These are phyloP conservation scores for Bombus confusus DNA, from an alignment of 1,140 invertebrate species.

Conservation along the genomic window DNA sequence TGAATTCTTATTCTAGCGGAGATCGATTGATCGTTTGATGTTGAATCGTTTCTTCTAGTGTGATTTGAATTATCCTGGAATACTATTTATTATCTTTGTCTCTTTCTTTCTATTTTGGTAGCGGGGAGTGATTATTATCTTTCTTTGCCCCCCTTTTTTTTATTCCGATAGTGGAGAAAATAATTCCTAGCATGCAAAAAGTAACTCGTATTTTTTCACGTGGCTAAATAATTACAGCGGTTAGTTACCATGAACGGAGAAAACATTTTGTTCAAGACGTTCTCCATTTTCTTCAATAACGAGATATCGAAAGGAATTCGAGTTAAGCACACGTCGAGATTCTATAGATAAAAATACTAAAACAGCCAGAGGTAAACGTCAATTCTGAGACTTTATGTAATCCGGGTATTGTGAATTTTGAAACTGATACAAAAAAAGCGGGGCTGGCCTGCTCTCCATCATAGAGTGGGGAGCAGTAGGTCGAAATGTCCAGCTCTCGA, in stretches of 20 bases:
- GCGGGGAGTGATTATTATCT: background rate
- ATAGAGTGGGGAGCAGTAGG: constrained; percentile 71
- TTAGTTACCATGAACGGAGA: background rate
- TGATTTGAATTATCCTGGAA: background rate
- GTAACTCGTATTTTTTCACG: background rate
- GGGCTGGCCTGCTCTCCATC: constrained; percentile 46
- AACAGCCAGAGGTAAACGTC: background rate
- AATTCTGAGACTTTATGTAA: constrained; percentile 38
- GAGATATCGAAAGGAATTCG: background rate
- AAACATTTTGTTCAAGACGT: background rate
- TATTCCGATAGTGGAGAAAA: background rate
- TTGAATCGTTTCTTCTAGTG: background rate
- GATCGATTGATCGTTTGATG: background rate
- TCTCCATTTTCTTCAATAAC: background rate
- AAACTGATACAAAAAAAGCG: constrained; percentile 40
- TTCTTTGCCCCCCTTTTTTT: background rate
- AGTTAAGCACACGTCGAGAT: background rate
- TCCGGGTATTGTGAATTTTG: constrained; percentile 44
- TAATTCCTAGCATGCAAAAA: background rate
- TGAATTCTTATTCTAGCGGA: no score
- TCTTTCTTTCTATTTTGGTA: background rate
- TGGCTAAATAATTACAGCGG: background rate
- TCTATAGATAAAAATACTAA: constrained; percentile 15
- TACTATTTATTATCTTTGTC: background rate
- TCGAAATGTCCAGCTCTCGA: constrained; percentile 80